Conservation (phyloP, 92 coral and sea anemone genomes). For the Phenganax marumi region DNA sequence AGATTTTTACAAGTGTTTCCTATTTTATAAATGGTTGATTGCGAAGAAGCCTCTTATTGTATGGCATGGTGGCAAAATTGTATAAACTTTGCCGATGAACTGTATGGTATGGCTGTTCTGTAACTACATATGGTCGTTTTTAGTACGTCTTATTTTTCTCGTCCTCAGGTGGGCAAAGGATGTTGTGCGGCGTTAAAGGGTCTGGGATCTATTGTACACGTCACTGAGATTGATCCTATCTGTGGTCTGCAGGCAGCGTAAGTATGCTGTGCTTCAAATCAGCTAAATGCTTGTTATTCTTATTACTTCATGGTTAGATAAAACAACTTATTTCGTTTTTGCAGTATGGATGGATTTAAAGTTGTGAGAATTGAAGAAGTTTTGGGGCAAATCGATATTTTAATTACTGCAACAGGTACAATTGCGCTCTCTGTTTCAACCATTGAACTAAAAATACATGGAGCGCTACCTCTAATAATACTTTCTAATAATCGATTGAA, state of each 20-base stretch:
- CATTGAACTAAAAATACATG: too few relatives aligned
- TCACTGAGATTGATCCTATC: conserved; percentile 98
- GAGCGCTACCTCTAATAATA: too few relatives aligned
- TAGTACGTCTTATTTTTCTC: not conserved
- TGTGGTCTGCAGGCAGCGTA: conserved; percentile 99
- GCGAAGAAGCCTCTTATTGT: too few relatives aligned
- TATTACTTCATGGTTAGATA: not conserved
- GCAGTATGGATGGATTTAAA: conserved; percentile 99
- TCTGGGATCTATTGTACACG: conserved; percentile 91
- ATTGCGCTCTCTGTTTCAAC: too few relatives aligned
- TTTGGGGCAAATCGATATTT: conserved; percentile 80
- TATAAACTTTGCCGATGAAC: not conserved
- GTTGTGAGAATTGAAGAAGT: conserved; percentile 94
- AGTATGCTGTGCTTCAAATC: conserved; percentile 23
- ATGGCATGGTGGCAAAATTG: not conserved
- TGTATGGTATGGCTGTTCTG: not conserved
- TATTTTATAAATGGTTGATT: too few relatives aligned
- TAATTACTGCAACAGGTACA: conserved; percentile 93
- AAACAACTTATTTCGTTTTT: not conserved
- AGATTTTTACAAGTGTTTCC: too few relatives aligned
- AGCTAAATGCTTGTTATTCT: not conserved
- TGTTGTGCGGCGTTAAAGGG: conserved; percentile 98
- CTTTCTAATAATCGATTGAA: too few relatives aligned
- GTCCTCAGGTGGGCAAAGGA: conserved; percentile 83
- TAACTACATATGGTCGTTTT: not conserved